Conservation (phyloP, 2,797 vertebrate species). For the Champsocephalus esox region DNA sequence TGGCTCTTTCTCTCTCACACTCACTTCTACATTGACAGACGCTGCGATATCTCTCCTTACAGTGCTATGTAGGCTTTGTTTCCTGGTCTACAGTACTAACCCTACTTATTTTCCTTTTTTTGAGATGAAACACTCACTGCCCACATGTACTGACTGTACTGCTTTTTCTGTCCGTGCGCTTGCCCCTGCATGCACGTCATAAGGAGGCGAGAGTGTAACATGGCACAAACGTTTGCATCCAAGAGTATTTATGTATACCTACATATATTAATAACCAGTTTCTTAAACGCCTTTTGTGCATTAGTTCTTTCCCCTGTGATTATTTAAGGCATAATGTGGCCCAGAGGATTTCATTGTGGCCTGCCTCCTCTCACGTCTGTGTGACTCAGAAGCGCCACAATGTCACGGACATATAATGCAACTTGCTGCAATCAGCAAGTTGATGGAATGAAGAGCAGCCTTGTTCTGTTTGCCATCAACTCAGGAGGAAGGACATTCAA, state of each 20-base stretch:
- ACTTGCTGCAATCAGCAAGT: constrained; percentile 55
- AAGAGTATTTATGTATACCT: constrained; percentile 17
- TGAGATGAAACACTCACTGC: constrained; percentile 45
- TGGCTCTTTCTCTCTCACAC: constrained; percentile 42
- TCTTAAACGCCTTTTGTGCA: constrained; percentile 33
- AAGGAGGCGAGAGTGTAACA: constrained; percentile 21
- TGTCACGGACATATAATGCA: constrained; percentile 58
- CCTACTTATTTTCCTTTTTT: constrained; percentile 23
- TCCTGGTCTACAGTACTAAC: constrained; percentile 29
- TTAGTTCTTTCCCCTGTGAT: constrained; percentile 13
- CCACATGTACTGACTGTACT: constrained; percentile 56
- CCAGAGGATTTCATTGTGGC: constrained; percentile 55
- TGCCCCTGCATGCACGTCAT: constrained; percentile 19
- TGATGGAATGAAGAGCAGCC: constrained; percentile 28
- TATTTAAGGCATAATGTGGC: constrained; percentile 51
- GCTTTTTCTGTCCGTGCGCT: constrained; percentile 23
- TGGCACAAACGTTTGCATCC: constrained; percentile 12
- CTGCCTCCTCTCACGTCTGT: constrained; percentile 46
- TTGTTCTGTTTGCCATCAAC: constrained; percentile 38
- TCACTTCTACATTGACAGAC: constrained; percentile 38
- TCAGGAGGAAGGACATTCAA: constrained; percentile 17
- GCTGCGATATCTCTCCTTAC: constrained; percentile 26
- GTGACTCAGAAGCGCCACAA: constrained; percentile 62
- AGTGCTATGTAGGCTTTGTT: constrained; percentile 32
- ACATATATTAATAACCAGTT: constrained; percentile 39